Percentiles rank a stretch among this genome's conserved stretches.
Evolutionary conservation across 2,797 vertebrate genomes (phyloP).

Genomic region (Tragelaphus eurycerus): DNA sequence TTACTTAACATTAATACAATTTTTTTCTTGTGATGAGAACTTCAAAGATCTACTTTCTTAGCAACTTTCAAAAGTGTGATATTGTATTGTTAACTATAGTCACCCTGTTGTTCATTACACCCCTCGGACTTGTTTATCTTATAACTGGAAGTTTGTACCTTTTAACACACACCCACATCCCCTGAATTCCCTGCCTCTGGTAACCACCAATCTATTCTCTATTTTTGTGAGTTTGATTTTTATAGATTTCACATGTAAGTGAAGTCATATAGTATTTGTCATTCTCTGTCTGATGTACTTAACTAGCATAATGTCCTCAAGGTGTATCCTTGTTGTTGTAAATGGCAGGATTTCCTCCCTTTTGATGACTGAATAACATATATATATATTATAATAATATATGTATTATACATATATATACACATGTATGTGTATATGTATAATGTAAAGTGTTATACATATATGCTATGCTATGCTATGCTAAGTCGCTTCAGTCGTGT

Average conservation of each 20-base stretch:
- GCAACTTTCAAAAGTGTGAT: neutral
- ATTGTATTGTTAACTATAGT: neutral
- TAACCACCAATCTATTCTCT: neutral
- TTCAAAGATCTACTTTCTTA: neutral
- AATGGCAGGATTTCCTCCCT: neutral
- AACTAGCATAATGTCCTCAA: neutral
- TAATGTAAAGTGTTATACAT: neutral
- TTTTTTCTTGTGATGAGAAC: neutral
- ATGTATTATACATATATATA: neutral
- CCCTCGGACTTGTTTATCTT: neutral
- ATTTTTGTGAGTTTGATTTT: neutral
- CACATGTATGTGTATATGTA: neutral
- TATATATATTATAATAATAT: neutral
- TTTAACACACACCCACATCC: neutral
- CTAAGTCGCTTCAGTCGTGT: too few species aligned
- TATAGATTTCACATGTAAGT: neutral
- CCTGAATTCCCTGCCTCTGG: neutral
- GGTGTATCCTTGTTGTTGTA: neutral
- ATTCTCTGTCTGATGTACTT: neutral
- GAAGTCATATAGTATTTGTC: neutral
- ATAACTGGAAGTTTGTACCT: neutral
- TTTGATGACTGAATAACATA: neutral
- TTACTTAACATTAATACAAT: neutral
- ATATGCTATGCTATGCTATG: too few species aligned
- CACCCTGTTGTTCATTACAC: fast-evolving